These are phyloP conservation scores for Callocephalon fimbriatum DNA, from an alignment of 2,113 vertebrate genomes.

Conservation along the genomic window DNA sequence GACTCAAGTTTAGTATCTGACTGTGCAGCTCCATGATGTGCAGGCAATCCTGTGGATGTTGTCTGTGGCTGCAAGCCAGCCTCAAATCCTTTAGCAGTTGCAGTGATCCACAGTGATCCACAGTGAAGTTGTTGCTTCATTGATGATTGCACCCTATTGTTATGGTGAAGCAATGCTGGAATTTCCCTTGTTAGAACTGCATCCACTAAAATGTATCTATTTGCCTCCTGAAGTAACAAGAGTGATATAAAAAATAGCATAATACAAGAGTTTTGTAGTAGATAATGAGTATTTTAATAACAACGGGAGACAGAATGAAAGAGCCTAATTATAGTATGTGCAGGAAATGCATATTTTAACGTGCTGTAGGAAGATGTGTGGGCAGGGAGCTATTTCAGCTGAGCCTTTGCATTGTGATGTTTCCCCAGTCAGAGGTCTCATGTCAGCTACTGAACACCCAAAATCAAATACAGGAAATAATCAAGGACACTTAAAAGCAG, in stretches of 20 bases:
- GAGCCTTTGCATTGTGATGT: background rate
- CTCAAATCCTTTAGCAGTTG: background rate
- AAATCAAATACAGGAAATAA: slow-evolving; percentile 19
- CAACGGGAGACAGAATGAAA: background rate
- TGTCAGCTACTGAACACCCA: background rate
- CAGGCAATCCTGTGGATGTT: background rate
- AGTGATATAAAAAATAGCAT: background rate
- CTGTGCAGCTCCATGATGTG: background rate
- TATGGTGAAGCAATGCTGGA: background rate
- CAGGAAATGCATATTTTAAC: slow-evolving; percentile 45
- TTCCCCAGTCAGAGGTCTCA: slow-evolving; percentile 8
- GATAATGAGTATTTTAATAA: slow-evolving; percentile 54
- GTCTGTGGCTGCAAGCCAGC: background rate
- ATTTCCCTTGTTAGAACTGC: slow-evolving; percentile 3
- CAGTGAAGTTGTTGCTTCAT: background rate
- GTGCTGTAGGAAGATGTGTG: slow-evolving; percentile 39
- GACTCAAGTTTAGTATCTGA: background rate
- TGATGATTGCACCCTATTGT: background rate
- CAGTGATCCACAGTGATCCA: background rate
- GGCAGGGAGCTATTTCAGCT: slow-evolving; percentile 48
- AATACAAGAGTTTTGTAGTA: slow-evolving; percentile 2
- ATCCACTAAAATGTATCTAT: background rate
- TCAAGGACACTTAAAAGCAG: background rate
- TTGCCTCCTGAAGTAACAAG: background rate
- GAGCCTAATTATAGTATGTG: slow-evolving; percentile 28